phyloP scores from a whole-genome alignment of 2,797 vertebrate genomes.

The Xyrichtys novacula region DNA sequence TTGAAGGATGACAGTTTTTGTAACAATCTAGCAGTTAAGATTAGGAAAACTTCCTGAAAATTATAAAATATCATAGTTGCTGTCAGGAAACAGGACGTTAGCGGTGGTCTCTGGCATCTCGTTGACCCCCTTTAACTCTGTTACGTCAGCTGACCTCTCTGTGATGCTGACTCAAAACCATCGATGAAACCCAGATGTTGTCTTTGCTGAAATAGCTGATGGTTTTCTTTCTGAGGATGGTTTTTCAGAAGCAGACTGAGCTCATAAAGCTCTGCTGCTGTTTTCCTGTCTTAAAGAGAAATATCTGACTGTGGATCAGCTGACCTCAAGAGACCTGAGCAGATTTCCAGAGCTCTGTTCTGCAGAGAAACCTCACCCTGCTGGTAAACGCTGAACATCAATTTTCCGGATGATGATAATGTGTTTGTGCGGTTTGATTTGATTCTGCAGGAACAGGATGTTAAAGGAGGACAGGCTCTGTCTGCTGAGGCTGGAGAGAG shows the following conservation, averaged over 20 bases:
- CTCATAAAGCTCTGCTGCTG: neutral
- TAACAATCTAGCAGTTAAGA: no score
- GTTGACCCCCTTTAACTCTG: neutral
- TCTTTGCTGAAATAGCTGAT: neutral
- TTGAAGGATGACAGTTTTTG: no score
- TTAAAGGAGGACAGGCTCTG: neutral
- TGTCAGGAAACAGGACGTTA: no score
- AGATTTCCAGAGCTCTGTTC: neutral
- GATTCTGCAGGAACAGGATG: neutral
- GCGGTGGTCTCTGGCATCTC: no score
- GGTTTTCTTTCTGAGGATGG: neutral
- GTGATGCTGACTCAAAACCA: neutral
- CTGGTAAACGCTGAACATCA: neutral
- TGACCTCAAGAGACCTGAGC: neutral
- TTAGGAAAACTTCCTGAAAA: no score
- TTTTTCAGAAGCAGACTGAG: neutral
- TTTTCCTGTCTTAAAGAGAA: neutral
- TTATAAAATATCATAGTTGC: no score
- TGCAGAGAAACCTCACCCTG: neutral
- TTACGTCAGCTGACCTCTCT: neutral
- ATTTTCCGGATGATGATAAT: neutral
- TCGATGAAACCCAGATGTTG: neutral
- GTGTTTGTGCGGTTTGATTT: constrained; percentile 5
- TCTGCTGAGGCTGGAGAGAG: neutral
- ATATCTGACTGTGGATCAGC: neutral